Evolutionary conservation across 2,888 invertebrate genomes (phyloP), one percentile per base, ranked within the genome.

Genomic region (Melinaea marsaeus): DNA sequence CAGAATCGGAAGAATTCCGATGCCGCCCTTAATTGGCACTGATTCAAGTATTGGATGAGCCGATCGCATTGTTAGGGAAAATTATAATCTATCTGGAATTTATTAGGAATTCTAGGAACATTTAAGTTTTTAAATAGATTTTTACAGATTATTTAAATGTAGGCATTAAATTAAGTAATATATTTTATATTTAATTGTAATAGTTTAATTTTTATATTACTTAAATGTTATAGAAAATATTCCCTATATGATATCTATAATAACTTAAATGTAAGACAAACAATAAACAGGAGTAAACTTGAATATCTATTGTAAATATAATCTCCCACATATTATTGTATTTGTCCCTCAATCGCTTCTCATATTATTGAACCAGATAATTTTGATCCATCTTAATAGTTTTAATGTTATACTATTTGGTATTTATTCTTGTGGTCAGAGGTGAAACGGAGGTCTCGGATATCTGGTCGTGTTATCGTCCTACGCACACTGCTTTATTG

Each of bases 401-500:
- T 62, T 64, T 58, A 55, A 35, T 45, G 47, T 57, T 60, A 57
- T 61, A 57, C 60, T 56, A 60, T 57, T 45, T 57, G 58, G 42
- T 60, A 60, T 45, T 54, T 78, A 74, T 45, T 76, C 71, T 45
- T 51, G 56, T 32, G 13, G 76, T 51, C 58, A n/a, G 13, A 35
- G 57, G 37, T 61, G 45, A 57, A 63, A 46, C 62, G 54, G 61
- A 61, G 87, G 75, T 83, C 86, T 74, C 64, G 60, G 45, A 68
- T 70, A 69, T 71, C 73, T 85, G 85, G 86, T 77, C 78, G 73
- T 74, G 74, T 79, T 81, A 74, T 73, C 80, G 69, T 75, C 90
- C 90, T 85, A 90, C 90, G 86, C 86, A 74, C 72, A 71, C 78
- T 81, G 79, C 85, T 89, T 90, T 90, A 90, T 90, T 88, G 88